phyloP scores from a whole-genome alignment of 2,113 vertebrate species.

The Mastomys natalensis region DNA sequence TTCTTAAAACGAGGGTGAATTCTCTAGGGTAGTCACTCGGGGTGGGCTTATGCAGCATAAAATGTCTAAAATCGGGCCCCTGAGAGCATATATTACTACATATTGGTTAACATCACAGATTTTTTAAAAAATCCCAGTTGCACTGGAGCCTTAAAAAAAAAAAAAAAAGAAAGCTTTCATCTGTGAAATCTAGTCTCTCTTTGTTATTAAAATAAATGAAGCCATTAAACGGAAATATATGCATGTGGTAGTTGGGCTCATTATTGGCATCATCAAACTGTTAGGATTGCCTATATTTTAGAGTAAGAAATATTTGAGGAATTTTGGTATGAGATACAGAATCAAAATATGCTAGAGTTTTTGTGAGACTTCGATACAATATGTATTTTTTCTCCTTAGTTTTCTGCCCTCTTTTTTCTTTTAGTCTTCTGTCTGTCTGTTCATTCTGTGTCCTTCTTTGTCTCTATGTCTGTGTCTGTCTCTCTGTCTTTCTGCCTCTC shows the following conservation, averaged over 20 bases:
- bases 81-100: conserved; percentile 87
- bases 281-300: conserved; percentile 78
- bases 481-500: neutral
- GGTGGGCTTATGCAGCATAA: conserved; percentile 81
- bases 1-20: conserved; percentile 82
- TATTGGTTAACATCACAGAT: conserved; percentile 89
- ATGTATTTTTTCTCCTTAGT: conserved; percentile 57
- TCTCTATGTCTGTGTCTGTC: neutral
- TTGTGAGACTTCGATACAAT: conserved; percentile 77
- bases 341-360: conserved; percentile 71
- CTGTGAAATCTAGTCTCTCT: conserved; percentile 87
- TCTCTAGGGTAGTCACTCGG: conserved; percentile 76
- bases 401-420: no score
- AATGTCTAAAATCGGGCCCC: conserved; percentile 85
- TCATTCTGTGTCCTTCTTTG: no score
- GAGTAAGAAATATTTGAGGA: conserved; percentile 77
- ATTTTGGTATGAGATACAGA: conserved; percentile 64
- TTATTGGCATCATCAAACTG: conserved; percentile 83
- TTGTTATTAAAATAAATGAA: conserved; percentile 90
- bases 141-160: conserved; percentile 73
- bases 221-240: conserved; percentile 87
- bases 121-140: conserved; percentile 87
- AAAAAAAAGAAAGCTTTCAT: conserved; percentile 87
- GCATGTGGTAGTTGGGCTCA: conserved; percentile 82
- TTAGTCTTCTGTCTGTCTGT: no score